A percentile compares a stretch with the other conserved stretches of the same genome.
Conservation (phyloP, 2,888 invertebrate genomes). For the Bellardia bayeri region DNA sequence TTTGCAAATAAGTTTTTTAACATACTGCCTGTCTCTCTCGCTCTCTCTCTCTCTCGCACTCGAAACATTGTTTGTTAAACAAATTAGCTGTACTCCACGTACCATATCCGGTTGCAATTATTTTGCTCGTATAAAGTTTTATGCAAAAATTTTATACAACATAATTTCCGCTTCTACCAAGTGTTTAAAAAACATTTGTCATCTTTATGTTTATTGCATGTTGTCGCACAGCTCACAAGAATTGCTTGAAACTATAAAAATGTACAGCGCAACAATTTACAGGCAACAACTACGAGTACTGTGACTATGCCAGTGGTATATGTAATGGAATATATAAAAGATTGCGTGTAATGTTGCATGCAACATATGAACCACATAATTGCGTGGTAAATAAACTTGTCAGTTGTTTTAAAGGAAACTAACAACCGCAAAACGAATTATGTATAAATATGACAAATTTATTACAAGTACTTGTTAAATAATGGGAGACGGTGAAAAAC, state of each 20-base stretch:
- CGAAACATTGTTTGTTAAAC: conserved; percentile 18
- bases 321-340: neutral
- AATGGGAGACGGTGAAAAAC: neutral
- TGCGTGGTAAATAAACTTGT: conserved; percentile 64
- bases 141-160: conserved; percentile 18
- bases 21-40: neutral
- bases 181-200: conserved; percentile 70
- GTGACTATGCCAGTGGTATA: too few relatives aligned
- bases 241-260: conserved; percentile 36
- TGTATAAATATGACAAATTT: conserved; percentile 59
- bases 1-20: conserved; percentile 9
- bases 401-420: conserved; percentile 50
- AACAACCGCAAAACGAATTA: conserved; percentile 56
- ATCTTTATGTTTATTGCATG: conserved; percentile 65
- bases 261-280: neutral
- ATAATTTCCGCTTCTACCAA: conserved; percentile 64
- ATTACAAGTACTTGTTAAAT: conserved; percentile 27
- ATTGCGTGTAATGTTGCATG: conserved; percentile 63
- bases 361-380: conserved; percentile 64
- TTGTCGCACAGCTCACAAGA: conserved; percentile 34
- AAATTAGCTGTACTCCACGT: conserved; percentile 42
- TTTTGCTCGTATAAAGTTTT: conserved; percentile 3
- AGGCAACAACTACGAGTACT: neutral
- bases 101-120: conserved; percentile 46
- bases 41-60: neutral